Conservation (phyloP, 2,888 invertebrate species). For the Chaetogeoica ovagalla region DNA sequence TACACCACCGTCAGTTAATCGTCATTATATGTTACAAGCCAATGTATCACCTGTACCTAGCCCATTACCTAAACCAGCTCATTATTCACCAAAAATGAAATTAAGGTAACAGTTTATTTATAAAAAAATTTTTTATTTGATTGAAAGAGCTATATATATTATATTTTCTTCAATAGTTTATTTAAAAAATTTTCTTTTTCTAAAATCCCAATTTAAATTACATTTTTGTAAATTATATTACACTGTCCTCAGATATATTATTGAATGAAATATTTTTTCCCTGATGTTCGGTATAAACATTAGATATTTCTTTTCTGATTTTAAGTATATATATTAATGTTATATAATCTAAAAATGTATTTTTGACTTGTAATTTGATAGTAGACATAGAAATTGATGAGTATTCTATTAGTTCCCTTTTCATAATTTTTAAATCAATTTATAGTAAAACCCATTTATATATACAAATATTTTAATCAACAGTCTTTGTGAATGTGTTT, state of each 20-base stretch:
- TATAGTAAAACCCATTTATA: not conserved
- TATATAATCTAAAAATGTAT: no score
- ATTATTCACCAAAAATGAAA: conserved; percentile 90
- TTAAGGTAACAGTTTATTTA: conserved; percentile 69
- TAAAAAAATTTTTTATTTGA: not conserved
- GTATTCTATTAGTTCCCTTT: not conserved
- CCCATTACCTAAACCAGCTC: conserved; percentile 61
- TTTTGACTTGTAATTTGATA: not conserved
- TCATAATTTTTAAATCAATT: not conserved
- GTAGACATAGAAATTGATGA: conserved; percentile 17
- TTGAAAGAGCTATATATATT: not conserved
- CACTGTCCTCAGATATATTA: no score
- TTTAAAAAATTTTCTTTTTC: not conserved
- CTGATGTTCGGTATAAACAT: no score
- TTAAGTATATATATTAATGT: no score
- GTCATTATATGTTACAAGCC: conserved; percentile 54
- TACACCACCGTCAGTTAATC: conserved; percentile 55
- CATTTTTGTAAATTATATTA: no score
- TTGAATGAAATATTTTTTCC: no score
- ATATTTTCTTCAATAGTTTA: not conserved
- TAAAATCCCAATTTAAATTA: no score
- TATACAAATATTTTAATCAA: not conserved
- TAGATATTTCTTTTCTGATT: no score
- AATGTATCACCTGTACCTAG: conserved; percentile 55
- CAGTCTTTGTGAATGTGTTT: conserved; percentile 24